phyloP scores from a whole-genome alignment of 2,888 invertebrate species.

The Lasioglossum leucozonium region DNA sequence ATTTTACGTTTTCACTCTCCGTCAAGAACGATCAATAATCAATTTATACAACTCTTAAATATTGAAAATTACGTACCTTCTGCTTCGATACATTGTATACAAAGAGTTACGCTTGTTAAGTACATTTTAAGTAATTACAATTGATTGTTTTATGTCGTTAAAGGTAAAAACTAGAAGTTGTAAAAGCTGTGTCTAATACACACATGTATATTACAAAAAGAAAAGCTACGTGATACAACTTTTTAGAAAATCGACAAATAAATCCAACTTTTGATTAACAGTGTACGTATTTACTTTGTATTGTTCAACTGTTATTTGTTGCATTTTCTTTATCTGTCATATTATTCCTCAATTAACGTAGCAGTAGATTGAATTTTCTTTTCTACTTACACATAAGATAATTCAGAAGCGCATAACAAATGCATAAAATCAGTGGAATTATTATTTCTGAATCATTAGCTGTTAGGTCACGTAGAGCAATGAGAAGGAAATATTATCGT shows the following conservation, averaged over 20 bases:
- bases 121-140: not conserved
- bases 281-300: not conserved
- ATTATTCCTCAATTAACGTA: not conserved
- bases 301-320: not conserved
- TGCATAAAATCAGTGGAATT: not conserved
- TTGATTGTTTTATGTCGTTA: not conserved
- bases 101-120: too few relatives aligned
- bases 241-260: not conserved
- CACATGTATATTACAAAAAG: not conserved
- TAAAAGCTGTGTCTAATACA: not conserved
- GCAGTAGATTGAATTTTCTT: not conserved
- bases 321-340: not conserved
- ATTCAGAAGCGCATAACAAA: not conserved
- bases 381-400: not conserved
- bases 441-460: slow-evolving; percentile 13
- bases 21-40: not conserved
- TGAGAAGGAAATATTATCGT: slow-evolving; percentile 30
- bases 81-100: not conserved
- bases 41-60: not conserved
- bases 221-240: not conserved
- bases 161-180: not conserved
- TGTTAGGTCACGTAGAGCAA: not conserved
- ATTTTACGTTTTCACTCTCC: too few relatives aligned
- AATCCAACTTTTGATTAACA: not conserved
- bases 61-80: not conserved